These are phyloP conservation scores for Aleiodes leptofemur DNA, from an alignment of 2,888 invertebrate species.

Conservation along the genomic window DNA sequence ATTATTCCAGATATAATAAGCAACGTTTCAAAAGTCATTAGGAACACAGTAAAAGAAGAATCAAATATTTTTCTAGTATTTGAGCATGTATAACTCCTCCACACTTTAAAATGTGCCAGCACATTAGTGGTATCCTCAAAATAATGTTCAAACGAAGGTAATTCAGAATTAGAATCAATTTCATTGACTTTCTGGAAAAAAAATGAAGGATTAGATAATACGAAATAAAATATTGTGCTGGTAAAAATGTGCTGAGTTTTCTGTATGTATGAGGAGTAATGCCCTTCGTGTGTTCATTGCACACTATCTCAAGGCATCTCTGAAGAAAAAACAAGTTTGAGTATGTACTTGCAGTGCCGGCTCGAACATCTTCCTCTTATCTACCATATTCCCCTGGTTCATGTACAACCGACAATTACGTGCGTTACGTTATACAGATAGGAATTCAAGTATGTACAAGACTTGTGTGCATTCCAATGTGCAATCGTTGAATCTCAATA, in stretches of 20 bases:
- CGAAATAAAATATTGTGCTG: not conserved
- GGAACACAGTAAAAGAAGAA: not conserved
- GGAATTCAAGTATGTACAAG: slow-evolving; percentile 56
- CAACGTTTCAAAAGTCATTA: not conserved
- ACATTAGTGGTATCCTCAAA: not conserved
- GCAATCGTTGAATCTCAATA: not conserved
- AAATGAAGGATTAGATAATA: not conserved
- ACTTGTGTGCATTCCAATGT: not conserved
- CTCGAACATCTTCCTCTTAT: slow-evolving; percentile 63
- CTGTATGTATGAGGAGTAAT: slow-evolving; percentile 28
- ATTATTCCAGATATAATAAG: slow-evolving; percentile 6
- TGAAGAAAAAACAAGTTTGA: slow-evolving; percentile 14
- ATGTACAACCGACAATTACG: slow-evolving; percentile 73
- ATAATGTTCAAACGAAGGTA: slow-evolving; percentile 2
- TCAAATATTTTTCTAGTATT: not conserved
- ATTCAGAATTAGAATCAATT: not conserved
- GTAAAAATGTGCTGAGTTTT: not conserved
- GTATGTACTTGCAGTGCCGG: slow-evolving; percentile 35
- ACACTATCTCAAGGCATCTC: not conserved
- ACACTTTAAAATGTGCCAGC: slow-evolving; percentile 5
- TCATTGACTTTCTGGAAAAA: slow-evolving; percentile 7
- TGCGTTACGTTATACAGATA: slow-evolving; percentile 70
- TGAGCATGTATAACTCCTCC: not conserved
- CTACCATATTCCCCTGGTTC: slow-evolving; percentile 70
- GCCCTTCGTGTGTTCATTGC: slow-evolving; percentile 9